phyloP scores from a whole-genome alignment of 2,113 vertebrate genomes.

The Ptilonorhynchus violaceus region DNA sequence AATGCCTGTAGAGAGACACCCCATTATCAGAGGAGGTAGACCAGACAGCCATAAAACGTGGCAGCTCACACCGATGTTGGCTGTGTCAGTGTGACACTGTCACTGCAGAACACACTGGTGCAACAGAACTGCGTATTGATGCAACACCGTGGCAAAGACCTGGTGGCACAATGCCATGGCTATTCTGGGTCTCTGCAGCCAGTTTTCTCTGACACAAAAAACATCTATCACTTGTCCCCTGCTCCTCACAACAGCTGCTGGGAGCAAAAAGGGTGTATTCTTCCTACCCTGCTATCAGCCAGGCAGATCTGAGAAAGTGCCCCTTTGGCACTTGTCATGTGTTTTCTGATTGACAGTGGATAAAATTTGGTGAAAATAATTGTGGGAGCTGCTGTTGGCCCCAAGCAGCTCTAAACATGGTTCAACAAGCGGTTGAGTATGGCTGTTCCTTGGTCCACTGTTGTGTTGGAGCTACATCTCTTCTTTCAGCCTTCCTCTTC shows the following conservation, averaged over 20 bases:
- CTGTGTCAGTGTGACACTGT: neutral
- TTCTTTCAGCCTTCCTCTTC: neutral
- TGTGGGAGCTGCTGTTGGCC: neutral
- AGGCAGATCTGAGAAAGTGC: neutral
- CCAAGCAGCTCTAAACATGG: neutral
- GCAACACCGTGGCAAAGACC: neutral
- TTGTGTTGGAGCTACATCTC: neutral
- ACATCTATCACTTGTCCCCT: neutral
- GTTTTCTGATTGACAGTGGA: neutral
- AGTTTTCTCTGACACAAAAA: neutral
- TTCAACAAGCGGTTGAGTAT: neutral
- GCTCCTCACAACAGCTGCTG: neutral
- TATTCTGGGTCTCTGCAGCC: neutral
- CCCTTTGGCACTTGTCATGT: neutral
- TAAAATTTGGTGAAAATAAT: neutral
- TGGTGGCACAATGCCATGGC: neutral
- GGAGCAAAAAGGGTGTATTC: neutral
- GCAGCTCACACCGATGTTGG: accelerated
- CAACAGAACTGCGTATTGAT: neutral
- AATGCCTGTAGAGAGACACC: neutral
- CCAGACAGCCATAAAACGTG: neutral
- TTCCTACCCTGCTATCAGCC: neutral
- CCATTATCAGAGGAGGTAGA: neutral
- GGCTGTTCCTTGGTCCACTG: neutral
- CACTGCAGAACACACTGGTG: neutral